phyloP scores from a whole-genome alignment of 1,140 invertebrate species.

The Plectrocnemia conspersa region DNA sequence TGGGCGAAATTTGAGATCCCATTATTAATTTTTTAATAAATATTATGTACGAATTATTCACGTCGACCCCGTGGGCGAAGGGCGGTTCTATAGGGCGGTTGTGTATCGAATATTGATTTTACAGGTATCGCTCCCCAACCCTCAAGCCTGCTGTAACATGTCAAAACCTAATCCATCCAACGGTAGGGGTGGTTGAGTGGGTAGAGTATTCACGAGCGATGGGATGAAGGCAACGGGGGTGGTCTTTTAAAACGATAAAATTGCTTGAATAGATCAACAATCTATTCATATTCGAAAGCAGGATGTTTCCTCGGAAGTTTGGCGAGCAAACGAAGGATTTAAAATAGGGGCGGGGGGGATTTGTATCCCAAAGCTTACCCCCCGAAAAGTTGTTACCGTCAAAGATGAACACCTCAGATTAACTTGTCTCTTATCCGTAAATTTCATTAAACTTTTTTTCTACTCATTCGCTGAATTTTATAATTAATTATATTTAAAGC shows the following conservation, averaged over 20 bases:
- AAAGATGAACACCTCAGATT: too few species aligned
- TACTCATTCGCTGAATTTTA: neutral
- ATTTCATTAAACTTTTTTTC: neutral
- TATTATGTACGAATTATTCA: too few species aligned
- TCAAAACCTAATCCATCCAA: constrained; percentile 19
- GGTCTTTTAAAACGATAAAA: constrained; percentile 17
- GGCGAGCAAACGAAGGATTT: neutral
- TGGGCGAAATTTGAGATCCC: too few species aligned
- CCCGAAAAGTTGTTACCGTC: neutral
- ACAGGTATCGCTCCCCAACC: constrained; percentile 1
- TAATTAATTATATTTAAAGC: neutral
- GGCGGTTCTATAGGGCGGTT: too few species aligned
- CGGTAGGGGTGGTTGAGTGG: neutral
- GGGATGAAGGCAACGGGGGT: too few species aligned
- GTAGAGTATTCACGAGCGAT: too few species aligned
- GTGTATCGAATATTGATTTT: constrained; percentile 22
- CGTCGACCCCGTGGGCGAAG: too few species aligned
- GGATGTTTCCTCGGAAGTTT: constrained; percentile 3
- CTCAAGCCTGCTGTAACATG: constrained; percentile 5
- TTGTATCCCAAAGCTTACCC: neutral
- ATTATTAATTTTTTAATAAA: too few species aligned
- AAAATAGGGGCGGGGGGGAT: neutral
- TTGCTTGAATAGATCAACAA: constrained; percentile 15
- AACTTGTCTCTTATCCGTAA: neutral
- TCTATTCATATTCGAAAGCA: constrained; percentile 12